phyloP scores from a whole-genome alignment of 2,888 invertebrate genomes.

The Caenorhabditis virilis region DNA sequence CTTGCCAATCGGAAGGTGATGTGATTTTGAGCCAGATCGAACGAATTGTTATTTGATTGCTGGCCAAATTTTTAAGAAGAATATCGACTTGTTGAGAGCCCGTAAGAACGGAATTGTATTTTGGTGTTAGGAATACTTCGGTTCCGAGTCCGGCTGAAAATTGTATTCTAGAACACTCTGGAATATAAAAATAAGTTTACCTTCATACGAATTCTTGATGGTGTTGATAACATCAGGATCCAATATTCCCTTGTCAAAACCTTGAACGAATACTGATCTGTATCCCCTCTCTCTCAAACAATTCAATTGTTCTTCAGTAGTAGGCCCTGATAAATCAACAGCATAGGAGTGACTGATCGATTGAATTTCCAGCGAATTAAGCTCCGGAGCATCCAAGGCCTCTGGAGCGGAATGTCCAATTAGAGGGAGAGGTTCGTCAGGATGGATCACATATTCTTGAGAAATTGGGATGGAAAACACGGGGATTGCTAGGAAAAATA shows the following conservation, averaged over 20 bases:
- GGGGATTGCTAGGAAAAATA: no score
- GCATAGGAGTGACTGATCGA: background rate
- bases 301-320: background rate
- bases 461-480: no score
- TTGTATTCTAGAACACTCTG: background rate
- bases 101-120: conserved; percentile 21
- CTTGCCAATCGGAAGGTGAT: conserved; percentile 12
- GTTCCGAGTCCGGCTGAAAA: conserved; percentile 42
- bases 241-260: conserved; percentile 29
- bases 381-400: background rate
- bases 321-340: background rate
- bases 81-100: conserved; percentile 40
- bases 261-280: background rate
- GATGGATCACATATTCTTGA: no score
- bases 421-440: no score
- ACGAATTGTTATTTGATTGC: conserved; percentile 38
- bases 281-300: background rate
- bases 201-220: conserved; percentile 35
- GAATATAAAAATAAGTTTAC: background rate
- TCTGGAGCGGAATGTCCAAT: no score
- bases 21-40: conserved; percentile 49
- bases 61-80: conserved; percentile 27
- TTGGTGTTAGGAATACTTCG: conserved; percentile 48
- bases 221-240: conserved; percentile 34
- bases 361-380: background rate